These are phyloP conservation scores for Dynastes tityus DNA, from an alignment of 2,888 invertebrate species.

Conservation along the genomic window DNA sequence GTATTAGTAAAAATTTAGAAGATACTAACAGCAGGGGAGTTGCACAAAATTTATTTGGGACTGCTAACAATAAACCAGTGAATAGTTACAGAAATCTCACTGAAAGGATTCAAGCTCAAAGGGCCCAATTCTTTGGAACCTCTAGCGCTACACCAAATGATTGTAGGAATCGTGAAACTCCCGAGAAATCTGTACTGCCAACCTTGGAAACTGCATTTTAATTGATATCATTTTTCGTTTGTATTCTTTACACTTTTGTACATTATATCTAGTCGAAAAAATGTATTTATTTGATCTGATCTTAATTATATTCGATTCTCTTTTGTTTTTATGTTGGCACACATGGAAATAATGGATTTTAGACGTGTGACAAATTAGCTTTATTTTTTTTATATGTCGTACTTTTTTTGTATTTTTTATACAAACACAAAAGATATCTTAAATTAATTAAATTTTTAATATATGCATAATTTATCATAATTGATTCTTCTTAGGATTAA, in stretches of 20 bases:
- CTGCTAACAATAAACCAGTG: conserved; percentile 9
- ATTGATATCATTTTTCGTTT: conserved; percentile 17
- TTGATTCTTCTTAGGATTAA: conserved; percentile 49
- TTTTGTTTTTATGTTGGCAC: not conserved
- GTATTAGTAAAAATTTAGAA: conserved; percentile 54
- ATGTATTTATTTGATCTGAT: conserved; percentile 41
- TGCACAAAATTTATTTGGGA: conserved; percentile 32
- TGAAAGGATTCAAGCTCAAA: conserved; percentile 75
- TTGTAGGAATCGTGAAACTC: conserved; percentile 41
- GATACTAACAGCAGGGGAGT: conserved; percentile 49
- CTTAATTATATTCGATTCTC: conserved; percentile 9
- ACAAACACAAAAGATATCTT: conserved; percentile 58
- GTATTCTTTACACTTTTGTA: conserved; percentile 29
- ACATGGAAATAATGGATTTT: conserved; percentile 7
- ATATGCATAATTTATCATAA: conserved; percentile 60
- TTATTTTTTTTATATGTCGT: conserved; percentile 11
- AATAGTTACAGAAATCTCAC: conserved; percentile 65
- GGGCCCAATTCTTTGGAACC: conserved; percentile 75
- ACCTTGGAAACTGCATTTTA: conserved; percentile 78
- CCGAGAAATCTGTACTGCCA: conserved; percentile 68
- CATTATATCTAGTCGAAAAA: conserved; percentile 56
- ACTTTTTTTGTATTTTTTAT: not conserved
- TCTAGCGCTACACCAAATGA: conserved; percentile 47
- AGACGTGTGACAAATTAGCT: conserved; percentile 3
- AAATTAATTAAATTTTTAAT: conserved; percentile 65